phyloP scores from a whole-genome alignment of 1,140 invertebrate species.

The Chymomyza costata region DNA sequence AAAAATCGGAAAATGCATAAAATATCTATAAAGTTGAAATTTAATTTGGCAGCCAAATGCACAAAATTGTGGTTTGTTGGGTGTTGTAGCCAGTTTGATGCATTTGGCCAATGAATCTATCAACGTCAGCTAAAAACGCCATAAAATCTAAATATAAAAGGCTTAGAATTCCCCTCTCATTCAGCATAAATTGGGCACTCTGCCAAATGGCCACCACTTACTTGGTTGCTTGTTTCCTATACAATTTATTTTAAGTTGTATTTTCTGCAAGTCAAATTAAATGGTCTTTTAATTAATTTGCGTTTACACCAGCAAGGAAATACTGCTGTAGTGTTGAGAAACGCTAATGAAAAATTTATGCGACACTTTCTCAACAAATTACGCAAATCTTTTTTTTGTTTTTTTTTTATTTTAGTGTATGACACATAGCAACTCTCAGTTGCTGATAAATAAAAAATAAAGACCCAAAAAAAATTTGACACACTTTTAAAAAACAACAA shows the following conservation, averaged over 20 bases:
- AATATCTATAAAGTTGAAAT: constrained; percentile 14
- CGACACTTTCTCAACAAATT: constrained; percentile 12
- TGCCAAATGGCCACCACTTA: constrained; percentile 39
- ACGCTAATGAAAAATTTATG: constrained; percentile 34
- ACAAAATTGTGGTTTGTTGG: constrained; percentile 7
- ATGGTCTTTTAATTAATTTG: constrained; percentile 36
- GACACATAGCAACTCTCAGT: too few species aligned
- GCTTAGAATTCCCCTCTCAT: not conserved
- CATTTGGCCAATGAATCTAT: constrained; percentile 51
- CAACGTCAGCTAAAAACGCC: constrained; percentile 28
- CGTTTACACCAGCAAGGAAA: constrained; percentile 6
- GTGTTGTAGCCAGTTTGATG: too few species aligned
- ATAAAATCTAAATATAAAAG: constrained; percentile 47
- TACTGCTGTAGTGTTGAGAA: constrained; percentile 20
- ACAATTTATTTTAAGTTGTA: too few species aligned
- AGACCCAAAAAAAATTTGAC: too few species aligned
- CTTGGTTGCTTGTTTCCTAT: not conserved
- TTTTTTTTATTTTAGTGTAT: too few species aligned
- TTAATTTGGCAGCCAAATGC: constrained; percentile 42
- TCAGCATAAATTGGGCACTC: constrained; percentile 16
- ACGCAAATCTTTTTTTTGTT: constrained; percentile 16
- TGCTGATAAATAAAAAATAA: constrained; percentile 22
- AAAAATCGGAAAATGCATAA: constrained; percentile 35
- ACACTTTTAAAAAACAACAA: constrained; percentile 11
- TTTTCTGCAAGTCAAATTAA: constrained; percentile 16